Evolutionary conservation across 2,888 invertebrate genomes (phyloP).

Genomic region (Ariolimax columbianus): DNA sequence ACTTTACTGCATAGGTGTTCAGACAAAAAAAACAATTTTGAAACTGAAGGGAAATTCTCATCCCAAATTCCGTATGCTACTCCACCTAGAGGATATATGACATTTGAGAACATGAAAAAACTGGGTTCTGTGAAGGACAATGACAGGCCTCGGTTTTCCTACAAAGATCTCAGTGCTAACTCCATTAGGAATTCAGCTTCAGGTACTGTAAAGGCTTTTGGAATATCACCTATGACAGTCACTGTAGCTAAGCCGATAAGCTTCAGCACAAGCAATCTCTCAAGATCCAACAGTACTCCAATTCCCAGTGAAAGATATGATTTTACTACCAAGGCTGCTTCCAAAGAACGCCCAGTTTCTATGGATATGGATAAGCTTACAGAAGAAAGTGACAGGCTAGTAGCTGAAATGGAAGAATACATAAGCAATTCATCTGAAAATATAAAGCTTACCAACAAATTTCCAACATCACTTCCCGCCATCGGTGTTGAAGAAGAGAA

Average conservation of each 20-base stretch:
- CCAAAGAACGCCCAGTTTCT: conserved; percentile 26
- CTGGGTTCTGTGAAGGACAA: conserved; percentile 3
- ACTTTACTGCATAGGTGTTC: not conserved
- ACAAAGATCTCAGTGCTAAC: not conserved
- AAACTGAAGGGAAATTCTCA: conserved; percentile 6
- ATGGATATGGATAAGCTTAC: conserved; percentile 51
- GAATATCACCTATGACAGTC: conserved; percentile 8
- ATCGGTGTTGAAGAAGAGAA: conserved; percentile 53
- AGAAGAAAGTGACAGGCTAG: conserved; percentile 66
- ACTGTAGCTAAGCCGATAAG: conserved; percentile 37
- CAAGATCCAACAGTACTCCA: conserved; percentile 41
- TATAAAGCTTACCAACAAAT: conserved; percentile 58
- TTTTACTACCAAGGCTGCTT: not conserved
- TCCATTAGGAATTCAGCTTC: not conserved
- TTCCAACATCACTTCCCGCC: conserved; percentile 59
- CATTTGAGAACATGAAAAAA: conserved; percentile 41
- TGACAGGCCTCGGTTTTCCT: not conserved
- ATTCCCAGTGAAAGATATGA: not conserved
- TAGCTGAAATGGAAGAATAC: conserved; percentile 74
- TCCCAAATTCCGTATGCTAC: conserved; percentile 44
- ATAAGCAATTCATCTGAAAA: conserved; percentile 63
- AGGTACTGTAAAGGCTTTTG: conserved; percentile 17
- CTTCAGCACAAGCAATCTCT: conserved; percentile 28
- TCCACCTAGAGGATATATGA: conserved; percentile 41
- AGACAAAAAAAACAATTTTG: not conserved